Percentiles rank a stretch among this genome's conserved stretches.
These are phyloP conservation scores for Stylophora pistillata DNA, from an alignment of 64 coral and sea anemone species.

Conservation along the genomic window DNA sequence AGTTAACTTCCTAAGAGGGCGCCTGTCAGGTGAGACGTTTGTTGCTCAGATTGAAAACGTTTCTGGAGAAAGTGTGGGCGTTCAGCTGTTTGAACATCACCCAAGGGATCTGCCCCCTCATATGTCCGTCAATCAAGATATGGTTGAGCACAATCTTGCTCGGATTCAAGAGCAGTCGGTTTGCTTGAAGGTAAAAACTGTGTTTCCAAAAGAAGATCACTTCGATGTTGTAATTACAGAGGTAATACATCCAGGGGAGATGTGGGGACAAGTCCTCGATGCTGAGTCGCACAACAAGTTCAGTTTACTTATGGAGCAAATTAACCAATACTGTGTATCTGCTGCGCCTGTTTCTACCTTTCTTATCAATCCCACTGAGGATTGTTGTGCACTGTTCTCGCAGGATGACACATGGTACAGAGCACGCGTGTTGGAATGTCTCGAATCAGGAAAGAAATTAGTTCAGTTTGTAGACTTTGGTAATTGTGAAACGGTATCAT, in stretches of 20 bases:
- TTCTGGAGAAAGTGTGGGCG: neutral
- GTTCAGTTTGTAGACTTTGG: constrained; percentile 64
- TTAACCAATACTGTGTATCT: constrained; percentile 32
- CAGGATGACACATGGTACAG: constrained; percentile 50
- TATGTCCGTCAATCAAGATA: constrained; percentile 16
- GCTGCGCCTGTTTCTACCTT: neutral
- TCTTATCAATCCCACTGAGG: neutral
- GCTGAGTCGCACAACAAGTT: neutral
- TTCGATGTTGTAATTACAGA: constrained; percentile 42
- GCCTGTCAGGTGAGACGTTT: neutral
- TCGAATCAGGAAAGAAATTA: neutral
- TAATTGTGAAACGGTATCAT: constrained; percentile 21
- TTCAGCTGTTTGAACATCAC: constrained; percentile 43
- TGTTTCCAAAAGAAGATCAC: constrained; percentile 5
- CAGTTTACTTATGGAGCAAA: constrained; percentile 29
- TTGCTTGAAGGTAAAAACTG: neutral
- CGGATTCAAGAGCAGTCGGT: neutral
- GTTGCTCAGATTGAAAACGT: constrained; percentile 8
- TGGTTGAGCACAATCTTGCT: constrained; percentile 4
- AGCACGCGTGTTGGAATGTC: constrained; percentile 45
- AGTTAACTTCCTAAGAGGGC: constrained; percentile 17
- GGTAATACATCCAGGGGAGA: constrained; percentile 40
- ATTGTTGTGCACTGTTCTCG: constrained; percentile 43
- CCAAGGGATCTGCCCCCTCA: neutral
- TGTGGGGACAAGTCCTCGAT: constrained; percentile 43